phyloP scores from a whole-genome alignment of 37 sponge, comb jelly and placozoan species.

The Petrosia ficiformis region DNA sequence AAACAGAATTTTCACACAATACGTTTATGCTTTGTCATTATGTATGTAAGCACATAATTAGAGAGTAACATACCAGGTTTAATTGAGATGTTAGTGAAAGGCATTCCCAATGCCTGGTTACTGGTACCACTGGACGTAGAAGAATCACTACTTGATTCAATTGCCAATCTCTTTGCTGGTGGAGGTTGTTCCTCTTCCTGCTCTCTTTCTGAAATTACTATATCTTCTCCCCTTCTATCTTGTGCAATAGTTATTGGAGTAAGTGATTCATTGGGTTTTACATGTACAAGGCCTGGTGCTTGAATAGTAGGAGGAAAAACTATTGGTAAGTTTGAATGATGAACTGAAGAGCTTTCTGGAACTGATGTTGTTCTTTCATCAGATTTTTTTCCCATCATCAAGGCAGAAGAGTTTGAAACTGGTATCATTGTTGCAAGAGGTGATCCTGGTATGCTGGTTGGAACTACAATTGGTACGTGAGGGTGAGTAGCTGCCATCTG shows the following conservation, averaged over 20 bases:
- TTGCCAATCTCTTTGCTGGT: not conserved
- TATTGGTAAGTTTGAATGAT: not conserved
- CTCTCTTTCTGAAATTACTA: not conserved
- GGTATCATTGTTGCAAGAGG: not conserved
- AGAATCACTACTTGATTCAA: not conserved
- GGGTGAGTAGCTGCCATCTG: conserved; percentile 38
- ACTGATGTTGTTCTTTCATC: conserved; percentile 13
- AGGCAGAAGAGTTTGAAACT: not conserved
- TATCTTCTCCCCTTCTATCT: not conserved
- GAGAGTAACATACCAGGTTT: conserved; percentile 35
- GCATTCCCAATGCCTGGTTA: no score
- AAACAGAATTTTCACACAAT: not conserved
- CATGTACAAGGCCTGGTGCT: not conserved
- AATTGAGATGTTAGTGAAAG: conserved; percentile 62
- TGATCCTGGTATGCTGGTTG: not conserved
- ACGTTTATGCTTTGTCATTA: not conserved
- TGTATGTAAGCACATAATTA: no score
- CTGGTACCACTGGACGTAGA: not conserved
- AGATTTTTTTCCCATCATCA: conserved; percentile 1
- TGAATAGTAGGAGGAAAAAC: not conserved
- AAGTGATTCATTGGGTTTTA: not conserved
- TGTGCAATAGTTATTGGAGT: not conserved
- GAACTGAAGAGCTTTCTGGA: not conserved
- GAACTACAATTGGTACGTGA: conserved; percentile 40
- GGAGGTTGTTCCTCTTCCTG: not conserved